Base-by-base conservation (phyloP, 2,888 invertebrate species). In the Graphium colonna region DNA sequence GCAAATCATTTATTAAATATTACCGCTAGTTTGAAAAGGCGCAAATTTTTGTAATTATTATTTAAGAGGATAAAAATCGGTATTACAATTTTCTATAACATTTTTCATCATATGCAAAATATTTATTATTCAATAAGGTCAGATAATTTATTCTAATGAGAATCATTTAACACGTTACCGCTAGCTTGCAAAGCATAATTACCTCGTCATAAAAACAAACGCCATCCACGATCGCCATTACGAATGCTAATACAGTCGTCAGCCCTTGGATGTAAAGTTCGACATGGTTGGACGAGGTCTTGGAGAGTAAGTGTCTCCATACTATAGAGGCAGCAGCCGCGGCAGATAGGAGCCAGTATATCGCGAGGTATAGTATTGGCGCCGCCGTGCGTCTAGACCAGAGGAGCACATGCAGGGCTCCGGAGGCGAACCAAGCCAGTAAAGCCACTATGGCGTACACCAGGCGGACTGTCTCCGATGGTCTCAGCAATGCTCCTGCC, bases 151-250 rank as follows among this genome's bases (percentile, higher is more conserved):
- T 10, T 13, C 9, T 43, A 26, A 43, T n/a, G n/a, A n/a, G n/a
- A n/a, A n/a, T n/a, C n/a, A n/a, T n/a, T n/a, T n/a, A n/a, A n/a
- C n/a, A n/a, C n/a, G n/a, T n/a, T n/a, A n/a, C n/a, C n/a, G n/a
- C n/a, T n/a, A n/a, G n/a, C n/a, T n/a, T n/a, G n/a, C n/a, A 10
- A 26, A 44, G 5, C 5, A 18, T 18, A 43, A 64, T 65, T 73
- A 88, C 88, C 82, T 85, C 87, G 58, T 86, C 87, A 60, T 87
- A 88, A 68, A 89, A 88, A 65, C 87, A 83, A 41, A 82, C 56
- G 62, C 79, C 77, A 65, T 89, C 88, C 36, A 87, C 79, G 38
- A 62, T 67, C 50, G 76, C 74, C 59, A 87, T 71, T 15, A 82
- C 50, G 38, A 79, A 58, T 15, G 82, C 72, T 58, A 85, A 68